phyloP scores from a whole-genome alignment of 2,888 invertebrate species.

The Eurytoma californica region DNA sequence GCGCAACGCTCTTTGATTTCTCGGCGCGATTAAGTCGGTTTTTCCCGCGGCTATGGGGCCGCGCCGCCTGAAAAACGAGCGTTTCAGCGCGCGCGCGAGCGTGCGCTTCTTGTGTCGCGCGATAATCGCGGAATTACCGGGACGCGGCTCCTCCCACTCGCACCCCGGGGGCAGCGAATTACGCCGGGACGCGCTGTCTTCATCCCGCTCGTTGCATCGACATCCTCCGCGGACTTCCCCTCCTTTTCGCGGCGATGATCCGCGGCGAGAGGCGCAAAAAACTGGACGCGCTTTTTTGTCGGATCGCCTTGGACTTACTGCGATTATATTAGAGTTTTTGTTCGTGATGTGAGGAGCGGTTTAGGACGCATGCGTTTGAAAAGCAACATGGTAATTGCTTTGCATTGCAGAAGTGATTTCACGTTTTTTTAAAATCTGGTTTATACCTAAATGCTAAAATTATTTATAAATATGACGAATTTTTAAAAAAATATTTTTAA shows the following conservation, averaged over 20 bases:
- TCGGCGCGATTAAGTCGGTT: conserved; percentile 39
- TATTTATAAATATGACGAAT: no score
- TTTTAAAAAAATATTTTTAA: no score
- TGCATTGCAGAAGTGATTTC: no score
- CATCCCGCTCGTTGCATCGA: not conserved
- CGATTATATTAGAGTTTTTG: no score
- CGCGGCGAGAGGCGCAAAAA: no score
- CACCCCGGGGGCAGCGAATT: conserved; percentile 6
- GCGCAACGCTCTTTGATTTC: conserved; percentile 49
- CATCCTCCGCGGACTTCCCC: not conserved
- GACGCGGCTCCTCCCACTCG: not conserved
- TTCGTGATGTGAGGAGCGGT: no score
- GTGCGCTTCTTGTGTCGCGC: conserved; percentile 42
- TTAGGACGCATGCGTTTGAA: no score
- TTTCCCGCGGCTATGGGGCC: conserved; percentile 14
- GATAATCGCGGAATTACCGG: conserved; percentile 47
- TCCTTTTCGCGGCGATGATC: not conserved
- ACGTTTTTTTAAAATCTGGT: no score
- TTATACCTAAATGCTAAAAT: no score
- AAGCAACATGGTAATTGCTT: no score
- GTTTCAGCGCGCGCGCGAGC: conserved; percentile 8
- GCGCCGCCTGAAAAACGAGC: conserved; percentile 38
- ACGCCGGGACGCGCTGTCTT: not conserved
- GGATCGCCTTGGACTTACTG: not conserved
- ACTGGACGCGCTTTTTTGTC: not conserved